Evolutionary conservation across 2,797 vertebrate species (phyloP), one percentile per base, ranked within the genome.

Genomic region (Labeo calbasu): DNA sequence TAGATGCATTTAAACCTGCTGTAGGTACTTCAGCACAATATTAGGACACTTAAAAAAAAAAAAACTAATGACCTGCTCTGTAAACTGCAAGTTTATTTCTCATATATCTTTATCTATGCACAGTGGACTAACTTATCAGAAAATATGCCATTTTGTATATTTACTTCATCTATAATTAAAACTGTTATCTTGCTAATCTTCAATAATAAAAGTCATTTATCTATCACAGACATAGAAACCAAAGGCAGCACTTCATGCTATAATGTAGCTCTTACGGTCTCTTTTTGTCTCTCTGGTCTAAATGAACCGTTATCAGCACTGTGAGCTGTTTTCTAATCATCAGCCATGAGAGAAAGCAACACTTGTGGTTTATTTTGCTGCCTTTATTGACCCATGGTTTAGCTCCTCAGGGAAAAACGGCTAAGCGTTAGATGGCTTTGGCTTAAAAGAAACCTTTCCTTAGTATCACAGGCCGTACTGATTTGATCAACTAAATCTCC

Each of bases 321-420:
- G 32, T 43, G 17, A 9, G 6, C 1, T 43, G 5, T 66, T 76
- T 55, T 83, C 61, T 83, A n/a, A 43, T 70, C 43, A 50, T 78
- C 61, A 68, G 50, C 32, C 15, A 6, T 55, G 14, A 46, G 55
- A 72, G 80, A 23, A 63, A 81, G 4, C 21, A 57, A 57, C 15
- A 55, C 32, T 21, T 43, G 36, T 21, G 32, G 43, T 61, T 81
- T 72, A 81, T 82, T 69, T 68, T 46, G 72, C 32, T 69, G 73
- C 19, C 69, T 13, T 59, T 83, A 83, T 50, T 69, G 73, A 77
- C 51, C 61, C 12, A 46, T 59, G 23, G 50, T 83, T 77, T 11
- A 69, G 23, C 19, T 77, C 25, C 51, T 77, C 50, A 2, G 63
- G 15, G 72, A 40, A 36, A 63, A 36, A 6, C 2, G 4, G 40